Percentiles rank a stretch among this genome's conserved stretches.
Conservation (phyloP, 2,888 invertebrate genomes). For the Agrotis segetum region DNA sequence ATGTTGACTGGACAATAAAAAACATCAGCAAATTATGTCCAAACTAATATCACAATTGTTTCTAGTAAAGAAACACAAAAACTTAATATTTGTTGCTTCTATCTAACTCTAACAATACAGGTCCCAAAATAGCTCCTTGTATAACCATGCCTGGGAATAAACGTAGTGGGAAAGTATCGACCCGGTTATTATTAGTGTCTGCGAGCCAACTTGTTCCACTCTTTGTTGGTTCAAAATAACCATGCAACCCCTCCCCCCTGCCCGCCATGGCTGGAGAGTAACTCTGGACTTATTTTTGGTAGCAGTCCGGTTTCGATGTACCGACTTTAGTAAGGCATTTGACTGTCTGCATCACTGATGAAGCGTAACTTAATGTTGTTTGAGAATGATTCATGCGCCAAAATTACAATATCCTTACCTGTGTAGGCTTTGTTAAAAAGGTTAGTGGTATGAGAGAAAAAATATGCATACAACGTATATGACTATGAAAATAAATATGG, state of each 20-base stretch:
- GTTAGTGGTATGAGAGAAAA: neutral
- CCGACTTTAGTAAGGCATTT: slow-evolving; percentile 60
- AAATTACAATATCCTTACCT: slow-evolving; percentile 18
- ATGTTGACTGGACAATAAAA: slow-evolving; percentile 13
- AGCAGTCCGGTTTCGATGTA: slow-evolving; percentile 52
- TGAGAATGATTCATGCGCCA: slow-evolving; percentile 38
- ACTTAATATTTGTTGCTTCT: slow-evolving; percentile 52
- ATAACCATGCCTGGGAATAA: slow-evolving; percentile 81
- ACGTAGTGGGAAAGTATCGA: slow-evolving; percentile 82
- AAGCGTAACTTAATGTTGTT: slow-evolving; percentile 52
- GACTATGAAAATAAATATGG: slow-evolving; percentile 6
- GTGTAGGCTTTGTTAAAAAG: slow-evolving; percentile 4
- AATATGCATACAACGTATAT: neutral
- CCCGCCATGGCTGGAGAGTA: slow-evolving; percentile 68
- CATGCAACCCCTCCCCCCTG: slow-evolving; percentile 67
- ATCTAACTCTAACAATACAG: slow-evolving; percentile 71
- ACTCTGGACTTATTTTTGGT: slow-evolving; percentile 66
- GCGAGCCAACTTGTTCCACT: slow-evolving; percentile 78
- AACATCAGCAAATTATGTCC: slow-evolving; percentile 22
- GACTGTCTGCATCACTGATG: slow-evolving; percentile 55
- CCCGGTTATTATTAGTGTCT: slow-evolving; percentile 78
- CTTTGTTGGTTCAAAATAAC: slow-evolving; percentile 84
- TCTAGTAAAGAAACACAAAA: slow-evolving; percentile 32
- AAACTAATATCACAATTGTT: slow-evolving; percentile 29
- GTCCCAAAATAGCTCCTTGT: slow-evolving; percentile 81